Evolutionary conservation across 2,888 invertebrate species (phyloP), one percentile per base, ranked within the genome.

Genomic region (Zaprionus obscuricornis): DNA sequence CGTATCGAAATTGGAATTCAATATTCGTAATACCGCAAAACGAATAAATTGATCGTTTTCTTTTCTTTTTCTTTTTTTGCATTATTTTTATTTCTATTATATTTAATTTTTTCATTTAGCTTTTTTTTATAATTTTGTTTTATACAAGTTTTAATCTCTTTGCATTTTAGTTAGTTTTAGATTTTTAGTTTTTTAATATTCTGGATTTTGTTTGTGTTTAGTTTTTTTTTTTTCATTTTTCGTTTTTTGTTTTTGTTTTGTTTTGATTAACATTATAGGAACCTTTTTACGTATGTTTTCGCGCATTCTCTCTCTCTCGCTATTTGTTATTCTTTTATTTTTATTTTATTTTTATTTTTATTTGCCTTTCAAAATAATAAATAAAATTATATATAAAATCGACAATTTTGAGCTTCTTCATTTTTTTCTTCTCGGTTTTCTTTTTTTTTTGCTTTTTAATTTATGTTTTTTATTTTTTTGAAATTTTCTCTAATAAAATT

Each of bases 241-340:
- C 17, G 8, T 43, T 65, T 66, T 31, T 36, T 27, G 16, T 33
- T 45, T 72, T 34, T 10, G 3, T 37, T 50, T 36, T 63, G 36
- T 74, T 87, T 87, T 87, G 85, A 88, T 88, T 88, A 87, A 86
- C 87, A 89, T 89, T 88, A 87, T 89, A 90, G 90, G 90, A 90
- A 90, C 90, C 88, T 86, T 88, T 88, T 90, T 89, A 89, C 88
- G 88, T 89, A 88, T 88, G 79, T 78, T 76, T 66, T 77, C 27
- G 46, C 46, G 26, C 67, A 22, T 27, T 51, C 36, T 37, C 36
- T 34, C 7, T 17, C 42, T 20, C n/a, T n/a, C n/a, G n/a, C 57
- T 37, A 57, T 69, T 43, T 71, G 58, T 60, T 64, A 39, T 59
- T 42, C 24, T 50, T 52, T 56, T 29, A 8, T n/a, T 34, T 5